phyloP scores from a whole-genome alignment of 1,140 invertebrate genomes.

The Cyclargus thomasi region DNA sequence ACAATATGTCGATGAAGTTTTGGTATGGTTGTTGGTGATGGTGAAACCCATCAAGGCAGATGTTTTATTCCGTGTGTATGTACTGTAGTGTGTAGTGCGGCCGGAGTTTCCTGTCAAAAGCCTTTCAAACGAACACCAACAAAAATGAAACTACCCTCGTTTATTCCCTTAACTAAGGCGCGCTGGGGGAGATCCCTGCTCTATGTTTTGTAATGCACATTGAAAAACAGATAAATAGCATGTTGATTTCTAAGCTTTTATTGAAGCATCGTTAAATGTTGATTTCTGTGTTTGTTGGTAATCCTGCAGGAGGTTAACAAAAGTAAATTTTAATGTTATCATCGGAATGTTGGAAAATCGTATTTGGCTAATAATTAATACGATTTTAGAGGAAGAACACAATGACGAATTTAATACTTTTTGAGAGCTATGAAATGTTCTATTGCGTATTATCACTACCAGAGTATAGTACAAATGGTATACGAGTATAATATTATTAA shows the following conservation, averaged over 20 bases:
- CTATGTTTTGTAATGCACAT: neutral
- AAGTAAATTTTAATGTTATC: too few species aligned
- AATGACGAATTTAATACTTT: too few species aligned
- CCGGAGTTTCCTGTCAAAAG: neutral
- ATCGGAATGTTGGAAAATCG: too few species aligned
- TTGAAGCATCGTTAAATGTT: neutral
- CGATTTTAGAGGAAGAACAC: too few species aligned
- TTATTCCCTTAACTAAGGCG: neutral
- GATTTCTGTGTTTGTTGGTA: neutral
- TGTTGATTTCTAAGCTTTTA: neutral
- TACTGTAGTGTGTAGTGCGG: neutral
- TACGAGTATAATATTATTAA: too few species aligned
- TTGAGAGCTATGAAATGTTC: too few species aligned
- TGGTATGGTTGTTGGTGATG: neutral
- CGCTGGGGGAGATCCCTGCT: neutral
- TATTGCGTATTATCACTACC: too few species aligned
- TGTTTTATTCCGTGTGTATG: neutral
- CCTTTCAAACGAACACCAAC: conserved; percentile 8
- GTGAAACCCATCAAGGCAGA: neutral
- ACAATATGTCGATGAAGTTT: too few species aligned
- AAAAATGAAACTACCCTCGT: conserved; percentile 4
- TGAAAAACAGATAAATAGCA: neutral
- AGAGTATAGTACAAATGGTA: too few species aligned
- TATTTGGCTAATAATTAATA: neutral
- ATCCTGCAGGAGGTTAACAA: neutral